These are phyloP conservation scores for Pangasius djambal DNA, from an alignment of 2,797 vertebrate genomes.

Conservation along the genomic window DNA sequence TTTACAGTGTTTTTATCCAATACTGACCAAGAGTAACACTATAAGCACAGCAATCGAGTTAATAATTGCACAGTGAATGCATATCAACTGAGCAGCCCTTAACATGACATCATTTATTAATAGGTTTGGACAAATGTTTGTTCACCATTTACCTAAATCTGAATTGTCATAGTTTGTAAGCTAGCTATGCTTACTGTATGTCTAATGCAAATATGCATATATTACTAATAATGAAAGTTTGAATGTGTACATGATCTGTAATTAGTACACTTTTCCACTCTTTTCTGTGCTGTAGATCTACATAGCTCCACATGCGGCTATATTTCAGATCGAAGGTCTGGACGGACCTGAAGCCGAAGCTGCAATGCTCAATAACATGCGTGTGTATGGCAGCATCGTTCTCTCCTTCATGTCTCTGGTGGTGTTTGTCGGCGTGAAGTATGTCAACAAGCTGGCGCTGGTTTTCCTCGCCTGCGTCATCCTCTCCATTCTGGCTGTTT, in stretches of 20 bases:
- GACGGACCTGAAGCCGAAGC: slow-evolving; percentile 77
- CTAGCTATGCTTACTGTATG: background rate
- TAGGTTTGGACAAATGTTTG: background rate
- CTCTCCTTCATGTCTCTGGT: slow-evolving; percentile 91
- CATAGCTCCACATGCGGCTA: slow-evolving; percentile 89
- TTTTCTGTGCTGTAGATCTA: slow-evolving; percentile 80
- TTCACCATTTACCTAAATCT: background rate
- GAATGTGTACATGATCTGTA: no score
- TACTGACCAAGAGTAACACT: background rate
- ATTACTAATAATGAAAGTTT: background rate
- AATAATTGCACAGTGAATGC: background rate
- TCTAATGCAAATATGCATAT: background rate
- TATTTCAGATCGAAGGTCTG: slow-evolving; percentile 89
- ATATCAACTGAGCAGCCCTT: background rate
- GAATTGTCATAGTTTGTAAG: background rate
- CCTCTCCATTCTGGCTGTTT: slow-evolving; percentile 94
- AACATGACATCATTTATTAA: background rate
- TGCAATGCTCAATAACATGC: slow-evolving; percentile 96
- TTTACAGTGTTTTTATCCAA: background rate
- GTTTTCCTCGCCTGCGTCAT: slow-evolving; percentile 97
- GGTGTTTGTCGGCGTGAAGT: slow-evolving; percentile 96
- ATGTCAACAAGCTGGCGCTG: slow-evolving; percentile 96
- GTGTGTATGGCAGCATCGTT: slow-evolving; percentile 94
- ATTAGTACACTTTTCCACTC: background rate
- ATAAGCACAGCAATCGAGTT: background rate